These are phyloP conservation scores for Melanotaenia pygmaea DNA, from an alignment of 2,797 vertebrate genomes.

Conservation along the genomic window DNA sequence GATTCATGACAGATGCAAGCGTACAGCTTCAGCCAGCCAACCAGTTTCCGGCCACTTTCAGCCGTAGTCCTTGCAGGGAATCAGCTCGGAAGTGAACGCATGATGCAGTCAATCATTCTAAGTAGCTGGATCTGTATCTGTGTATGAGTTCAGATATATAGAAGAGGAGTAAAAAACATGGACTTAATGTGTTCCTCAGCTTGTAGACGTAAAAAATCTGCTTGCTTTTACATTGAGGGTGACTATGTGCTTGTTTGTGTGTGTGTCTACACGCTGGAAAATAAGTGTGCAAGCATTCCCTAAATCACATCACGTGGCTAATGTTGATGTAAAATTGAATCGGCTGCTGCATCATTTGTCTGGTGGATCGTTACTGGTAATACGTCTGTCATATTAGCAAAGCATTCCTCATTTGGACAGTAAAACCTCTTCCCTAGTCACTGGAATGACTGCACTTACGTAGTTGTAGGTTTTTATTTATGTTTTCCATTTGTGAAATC, in stretches of 20 bases:
- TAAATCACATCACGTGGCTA: conserved; percentile 79
- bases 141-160: background rate
- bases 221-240: conserved; percentile 32
- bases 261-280: conserved; percentile 45
- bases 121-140: no score
- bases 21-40: no score
- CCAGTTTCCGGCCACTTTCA: no score
- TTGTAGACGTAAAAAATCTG: conserved; percentile 23
- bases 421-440: conserved; percentile 66
- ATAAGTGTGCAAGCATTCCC: conserved; percentile 45
- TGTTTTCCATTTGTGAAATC: conserved; percentile 48
- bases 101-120: no score
- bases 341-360: conserved; percentile 79
- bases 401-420: conserved; percentile 76
- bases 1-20: no score
- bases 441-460: conserved; percentile 49
- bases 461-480: conserved; percentile 56
- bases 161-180: background rate
- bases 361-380: conserved; percentile 73
- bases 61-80: no score
- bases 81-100: no score
- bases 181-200: conserved; percentile 27
- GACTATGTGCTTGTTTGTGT: conserved; percentile 18
- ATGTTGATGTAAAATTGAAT: conserved; percentile 83
- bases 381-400: conserved; percentile 79